Conservation (phyloP, 2,797 vertebrate genomes). For the Mormyrus proboscirostris region DNA sequence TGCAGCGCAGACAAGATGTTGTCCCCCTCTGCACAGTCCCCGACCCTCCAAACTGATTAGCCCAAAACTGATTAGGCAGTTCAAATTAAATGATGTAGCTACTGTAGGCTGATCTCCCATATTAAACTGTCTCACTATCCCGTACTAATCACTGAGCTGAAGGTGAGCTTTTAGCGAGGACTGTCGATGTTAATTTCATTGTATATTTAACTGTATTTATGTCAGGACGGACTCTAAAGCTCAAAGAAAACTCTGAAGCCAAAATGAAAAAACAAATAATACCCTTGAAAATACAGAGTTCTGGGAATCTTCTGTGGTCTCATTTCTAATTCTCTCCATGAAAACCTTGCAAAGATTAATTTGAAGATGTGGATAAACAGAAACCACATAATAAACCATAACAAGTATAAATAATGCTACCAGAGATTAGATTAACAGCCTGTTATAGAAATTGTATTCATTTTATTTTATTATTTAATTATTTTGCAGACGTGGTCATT, state of each 20-base stretch:
- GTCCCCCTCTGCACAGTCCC: not conserved
- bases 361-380: not conserved
- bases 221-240: not conserved
- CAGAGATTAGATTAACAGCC: not conserved
- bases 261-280: not conserved
- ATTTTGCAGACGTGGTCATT: not conserved
- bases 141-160: not conserved
- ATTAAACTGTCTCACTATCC: not conserved
- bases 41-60: not conserved
- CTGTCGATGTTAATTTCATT: not conserved
- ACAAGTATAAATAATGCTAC: not conserved
- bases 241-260: not conserved
- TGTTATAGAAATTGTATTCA: not conserved
- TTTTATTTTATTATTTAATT: not conserved
- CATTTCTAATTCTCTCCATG: not conserved
- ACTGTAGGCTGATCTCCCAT: conserved; percentile 17
- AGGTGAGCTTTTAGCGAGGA: not conserved
- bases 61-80: conserved; percentile 1
- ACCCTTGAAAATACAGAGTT: not conserved
- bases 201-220: not conserved
- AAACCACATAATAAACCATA: not conserved
- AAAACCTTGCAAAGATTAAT: not conserved
- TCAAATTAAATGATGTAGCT: not conserved
- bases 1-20: not conserved
- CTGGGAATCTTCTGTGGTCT: not conserved